phyloP scores from a whole-genome alignment of 2,888 invertebrate genomes.

The Invenusta paracnida region DNA sequence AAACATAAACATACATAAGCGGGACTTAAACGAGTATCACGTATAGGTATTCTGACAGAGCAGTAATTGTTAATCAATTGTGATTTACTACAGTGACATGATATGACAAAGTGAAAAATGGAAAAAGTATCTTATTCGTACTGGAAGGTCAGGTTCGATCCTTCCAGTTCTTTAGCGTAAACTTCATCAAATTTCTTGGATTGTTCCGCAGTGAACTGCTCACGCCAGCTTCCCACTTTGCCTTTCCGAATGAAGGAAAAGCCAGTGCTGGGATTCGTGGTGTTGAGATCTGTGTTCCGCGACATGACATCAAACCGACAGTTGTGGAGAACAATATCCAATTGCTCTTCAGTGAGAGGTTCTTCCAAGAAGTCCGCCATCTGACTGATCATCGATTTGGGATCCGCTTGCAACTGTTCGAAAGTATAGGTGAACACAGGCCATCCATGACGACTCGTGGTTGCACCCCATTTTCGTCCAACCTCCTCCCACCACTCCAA shows the following conservation, averaged over 20 bases:
- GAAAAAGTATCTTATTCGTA: constrained; percentile 38
- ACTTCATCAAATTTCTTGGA: background rate
- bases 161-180: constrained; percentile 1
- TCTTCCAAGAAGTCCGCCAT: constrained; percentile 34
- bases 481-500: constrained; percentile 34
- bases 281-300: constrained; percentile 2
- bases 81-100: no score
- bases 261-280: background rate
- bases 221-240: constrained; percentile 32
- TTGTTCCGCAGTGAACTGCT: constrained; percentile 6
- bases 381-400: background rate
- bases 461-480: background rate
- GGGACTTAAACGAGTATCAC: no score
- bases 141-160: background rate
- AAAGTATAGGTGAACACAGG: constrained; percentile 19
- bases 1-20: no score
- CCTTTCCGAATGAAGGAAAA: constrained; percentile 38
- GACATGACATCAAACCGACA: constrained; percentile 30
- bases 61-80: no score
- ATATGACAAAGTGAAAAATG: no score
- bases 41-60: no score
- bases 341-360: background rate
- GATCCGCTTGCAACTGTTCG: background rate
- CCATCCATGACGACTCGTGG: background rate
- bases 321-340: constrained; percentile 33